Percentiles rank a stretch among this genome's conserved stretches.
These are phyloP conservation scores for Ochotona princeps DNA, from an alignment of 2,113 vertebrate genomes.

Conservation along the genomic window DNA sequence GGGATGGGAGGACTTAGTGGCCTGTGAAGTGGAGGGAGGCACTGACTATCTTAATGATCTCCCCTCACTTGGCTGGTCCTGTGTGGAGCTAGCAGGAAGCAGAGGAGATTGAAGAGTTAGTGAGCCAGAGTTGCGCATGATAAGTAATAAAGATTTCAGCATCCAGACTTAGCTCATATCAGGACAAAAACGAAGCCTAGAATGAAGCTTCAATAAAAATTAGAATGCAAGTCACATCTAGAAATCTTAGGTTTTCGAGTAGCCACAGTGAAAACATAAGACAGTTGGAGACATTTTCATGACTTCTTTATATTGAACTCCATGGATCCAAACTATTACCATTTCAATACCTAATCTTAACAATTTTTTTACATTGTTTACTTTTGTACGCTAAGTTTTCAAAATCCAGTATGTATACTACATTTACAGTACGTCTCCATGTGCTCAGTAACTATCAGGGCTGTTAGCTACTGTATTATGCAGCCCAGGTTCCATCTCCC, in stretches of 20 bases:
- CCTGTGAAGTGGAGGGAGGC: background rate
- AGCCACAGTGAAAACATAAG: conserved; percentile 19
- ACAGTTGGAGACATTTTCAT: conserved; percentile 4
- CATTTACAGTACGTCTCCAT: background rate
- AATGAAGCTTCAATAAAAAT: background rate
- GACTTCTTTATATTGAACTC: background rate
- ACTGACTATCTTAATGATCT: background rate
- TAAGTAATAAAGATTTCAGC: background rate
- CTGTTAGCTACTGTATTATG: background rate
- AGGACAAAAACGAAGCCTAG: background rate
- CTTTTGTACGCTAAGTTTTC: background rate
- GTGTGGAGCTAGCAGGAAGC: background rate
- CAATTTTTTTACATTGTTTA: background rate
- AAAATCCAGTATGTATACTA: background rate
- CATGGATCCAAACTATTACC: background rate
- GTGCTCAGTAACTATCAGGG: background rate
- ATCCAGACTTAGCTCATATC: background rate
- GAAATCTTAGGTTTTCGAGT: conserved; percentile 20
- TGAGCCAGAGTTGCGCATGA: background rate
- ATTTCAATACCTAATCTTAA: background rate
- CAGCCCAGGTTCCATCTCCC: background rate
- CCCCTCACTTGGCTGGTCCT: background rate
- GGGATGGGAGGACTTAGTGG: background rate
- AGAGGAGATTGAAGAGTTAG: background rate
- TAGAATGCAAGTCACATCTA: background rate